A percentile compares a stretch with the other conserved stretches of the same genome.
These are phyloP conservation scores for Patella pellucida DNA, from an alignment of 2,888 invertebrate genomes.

Conservation along the genomic window DNA sequence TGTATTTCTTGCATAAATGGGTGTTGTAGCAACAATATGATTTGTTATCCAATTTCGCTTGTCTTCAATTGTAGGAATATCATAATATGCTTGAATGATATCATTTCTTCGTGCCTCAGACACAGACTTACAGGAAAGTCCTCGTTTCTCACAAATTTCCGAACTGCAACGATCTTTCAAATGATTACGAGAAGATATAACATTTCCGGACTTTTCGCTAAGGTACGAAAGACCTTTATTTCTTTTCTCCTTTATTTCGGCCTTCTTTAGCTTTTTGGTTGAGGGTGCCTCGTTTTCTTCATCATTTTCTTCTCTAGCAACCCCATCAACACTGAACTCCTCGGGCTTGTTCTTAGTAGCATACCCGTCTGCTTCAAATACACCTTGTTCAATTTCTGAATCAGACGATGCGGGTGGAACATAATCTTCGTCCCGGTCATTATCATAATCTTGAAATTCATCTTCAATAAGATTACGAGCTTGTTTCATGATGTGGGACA, in stretches of 20 bases:
- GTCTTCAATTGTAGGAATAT: not conserved
- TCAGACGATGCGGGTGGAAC: not conserved
- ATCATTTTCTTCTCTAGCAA: too few species aligned
- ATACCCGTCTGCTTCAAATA: too few species aligned
- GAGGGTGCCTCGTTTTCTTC: too few species aligned
- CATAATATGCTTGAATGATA: not conserved
- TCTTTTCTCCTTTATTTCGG: not conserved
- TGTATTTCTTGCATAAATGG: not conserved
- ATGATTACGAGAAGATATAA: not conserved
- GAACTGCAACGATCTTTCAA: not conserved
- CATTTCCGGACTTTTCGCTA: not conserved
- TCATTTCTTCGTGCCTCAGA: not conserved
- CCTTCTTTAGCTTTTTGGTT: too few species aligned
- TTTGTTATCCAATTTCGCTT: not conserved
- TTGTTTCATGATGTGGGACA: not conserved
- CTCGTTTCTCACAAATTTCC: not conserved
- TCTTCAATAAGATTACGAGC: not conserved
- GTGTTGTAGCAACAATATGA: not conserved
- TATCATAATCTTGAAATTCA: not conserved
- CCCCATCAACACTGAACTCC: too few species aligned
- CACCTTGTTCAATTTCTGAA: not conserved
- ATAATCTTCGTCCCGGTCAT: conserved; percentile 3
- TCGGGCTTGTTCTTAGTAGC: too few species aligned
- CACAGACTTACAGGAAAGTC: not conserved
- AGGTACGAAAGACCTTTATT: too few species aligned